Conservation (phyloP, 2,888 invertebrate species). For the Drosophila pseudotalamancana region DNA sequence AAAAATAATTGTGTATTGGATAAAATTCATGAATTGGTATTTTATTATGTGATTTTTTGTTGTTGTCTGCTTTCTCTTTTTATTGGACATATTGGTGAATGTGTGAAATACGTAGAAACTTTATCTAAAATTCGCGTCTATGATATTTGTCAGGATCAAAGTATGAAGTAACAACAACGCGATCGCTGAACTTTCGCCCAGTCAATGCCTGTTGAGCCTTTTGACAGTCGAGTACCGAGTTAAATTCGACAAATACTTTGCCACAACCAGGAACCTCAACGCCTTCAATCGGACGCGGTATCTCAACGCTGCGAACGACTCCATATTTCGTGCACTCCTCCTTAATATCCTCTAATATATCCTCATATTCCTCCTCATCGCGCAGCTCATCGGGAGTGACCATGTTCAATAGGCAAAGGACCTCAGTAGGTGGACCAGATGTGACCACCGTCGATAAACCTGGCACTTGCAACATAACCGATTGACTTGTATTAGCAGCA, state of each 20-base stretch:
- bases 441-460: conserved; percentile 95
- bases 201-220: conserved; percentile 99
- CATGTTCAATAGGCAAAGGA: conserved; percentile 98
- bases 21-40: conserved; percentile 52
- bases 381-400: conserved; percentile 98
- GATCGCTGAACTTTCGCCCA: conserved; percentile 98
- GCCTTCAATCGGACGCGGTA: conserved; percentile 97
- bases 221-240: conserved; percentile 97
- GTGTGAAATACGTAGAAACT: conserved; percentile 67
- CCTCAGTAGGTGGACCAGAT: conserved; percentile 97
- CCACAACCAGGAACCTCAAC: conserved; percentile 99
- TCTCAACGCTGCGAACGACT: conserved; percentile 98
- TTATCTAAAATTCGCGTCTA: conserved; percentile 94
- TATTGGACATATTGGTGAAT: conserved; percentile 68
- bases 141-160: conserved; percentile 99
- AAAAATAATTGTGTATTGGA: conserved; percentile 23
- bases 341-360: conserved; percentile 98
- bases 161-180: conserved; percentile 99
- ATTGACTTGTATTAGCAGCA: conserved; percentile 85
- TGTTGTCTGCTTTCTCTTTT: conserved; percentile 12
- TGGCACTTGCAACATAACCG: conserved; percentile 85
- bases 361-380: conserved; percentile 99
- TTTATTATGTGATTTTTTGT: conserved; percentile 38
- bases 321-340: conserved; percentile 99
- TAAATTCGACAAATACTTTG: conserved; percentile 99